Evolutionary conservation across 2,888 invertebrate species (phyloP).

Genomic region (Euproctis similis): DNA sequence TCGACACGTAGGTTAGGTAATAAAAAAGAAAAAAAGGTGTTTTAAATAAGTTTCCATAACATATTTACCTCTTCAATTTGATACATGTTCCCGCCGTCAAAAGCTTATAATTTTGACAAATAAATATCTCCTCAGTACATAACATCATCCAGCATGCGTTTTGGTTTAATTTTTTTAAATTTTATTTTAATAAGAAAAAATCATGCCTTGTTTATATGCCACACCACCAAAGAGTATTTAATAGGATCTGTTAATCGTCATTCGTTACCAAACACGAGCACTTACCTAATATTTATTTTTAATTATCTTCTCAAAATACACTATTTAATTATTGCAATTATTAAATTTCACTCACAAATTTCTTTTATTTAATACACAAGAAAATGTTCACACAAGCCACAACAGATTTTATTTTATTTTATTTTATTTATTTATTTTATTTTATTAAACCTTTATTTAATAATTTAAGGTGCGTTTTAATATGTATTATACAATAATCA

Average conservation of each 20-base stretch:
- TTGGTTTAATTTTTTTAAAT: constrained; percentile 12
- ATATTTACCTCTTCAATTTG: constrained; percentile 27
- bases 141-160: constrained; percentile 58
- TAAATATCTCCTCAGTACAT: constrained; percentile 17
- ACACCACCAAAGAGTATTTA: constrained; percentile 53
- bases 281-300: constrained; percentile 56
- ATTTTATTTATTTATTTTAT: no score
- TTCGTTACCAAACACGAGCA: constrained; percentile 51
- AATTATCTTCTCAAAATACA: constrained; percentile 30
- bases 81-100: constrained; percentile 21
- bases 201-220: constrained; percentile 63
- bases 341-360: constrained; percentile 20
- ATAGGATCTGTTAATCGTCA: constrained; percentile 49
- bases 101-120: constrained; percentile 14
- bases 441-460: no score
- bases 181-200: constrained; percentile 27
- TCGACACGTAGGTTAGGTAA: no score
- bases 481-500: constrained; percentile 19
- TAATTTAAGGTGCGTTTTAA: constrained; percentile 26
- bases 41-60: constrained; percentile 12
- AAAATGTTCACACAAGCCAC: no score
- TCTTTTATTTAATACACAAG: no score
- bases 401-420: no score
- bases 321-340: constrained; percentile 12
- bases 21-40: background rate